Evolutionary conservation across 2,797 vertebrate species (phyloP), one percentile per base, ranked within the genome.

Genomic region (Cheracebus regulus): DNA sequence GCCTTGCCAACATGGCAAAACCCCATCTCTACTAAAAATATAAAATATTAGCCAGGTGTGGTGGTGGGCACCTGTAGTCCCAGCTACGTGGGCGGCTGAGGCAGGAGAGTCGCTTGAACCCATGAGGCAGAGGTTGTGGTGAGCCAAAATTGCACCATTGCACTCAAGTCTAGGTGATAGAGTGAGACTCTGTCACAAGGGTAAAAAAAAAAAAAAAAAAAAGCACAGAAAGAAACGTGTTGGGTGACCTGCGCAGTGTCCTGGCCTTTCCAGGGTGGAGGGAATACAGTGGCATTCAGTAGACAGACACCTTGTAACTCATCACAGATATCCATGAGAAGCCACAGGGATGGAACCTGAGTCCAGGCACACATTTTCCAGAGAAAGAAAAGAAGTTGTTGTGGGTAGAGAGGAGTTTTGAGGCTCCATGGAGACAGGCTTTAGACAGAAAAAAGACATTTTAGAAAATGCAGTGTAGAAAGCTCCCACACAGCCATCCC

Each of bases 401-500:
- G 81, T 96, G 88, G 55, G 84, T n/a, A 80, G 70, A 55, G 10
- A 58, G 90, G 86, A 67, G 76, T 24, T 64, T 26, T 48, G 57
- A 85, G 78, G 94, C 50, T 94, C 95, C 94, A 79, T 33, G 91
- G 85, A 97, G 95, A 97, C 61, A n/a, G 9, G 48, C 73, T 85
- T 76, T 48, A 85, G 90, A 96, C 44, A 86, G 33, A 55, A 86
- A 97, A 96, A 95, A 86, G 92, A 86, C 96, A 93, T 96, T 94
- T 97, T 7, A 70, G 88, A 95, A 88, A 88, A 57, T 7, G 88
- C 78, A 22, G 61, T 28, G 96, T 48, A n/a, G 91, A 84, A 75
- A 55, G 83, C 88, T 11, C 97, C 97, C 98, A 98, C 92, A 78
- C 93, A 52, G 26, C 57, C 96, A 96, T 95, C 93, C 96, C 96